Conservation (phyloP, 2,888 invertebrate genomes). For the Oxytorus armatus region DNA sequence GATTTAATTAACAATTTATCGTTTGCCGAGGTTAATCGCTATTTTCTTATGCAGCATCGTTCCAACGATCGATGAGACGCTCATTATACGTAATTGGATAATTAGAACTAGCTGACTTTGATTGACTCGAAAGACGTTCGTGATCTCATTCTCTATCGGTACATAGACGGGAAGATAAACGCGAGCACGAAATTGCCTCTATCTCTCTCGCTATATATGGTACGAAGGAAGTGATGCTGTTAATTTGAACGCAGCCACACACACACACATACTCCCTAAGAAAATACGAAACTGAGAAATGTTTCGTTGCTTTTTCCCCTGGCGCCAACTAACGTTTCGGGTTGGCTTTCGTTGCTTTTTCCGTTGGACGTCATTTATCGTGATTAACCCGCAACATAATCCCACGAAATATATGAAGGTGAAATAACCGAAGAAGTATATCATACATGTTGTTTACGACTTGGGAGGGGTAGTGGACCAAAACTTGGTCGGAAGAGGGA, state of each 20-base stretch:
- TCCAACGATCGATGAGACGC: slow-evolving; percentile 55
- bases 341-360: slow-evolving; percentile 58
- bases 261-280: not conserved
- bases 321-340: slow-evolving; percentile 58
- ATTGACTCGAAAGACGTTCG: slow-evolving; percentile 32
- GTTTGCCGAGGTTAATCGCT: slow-evolving; percentile 34
- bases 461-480: not conserved
- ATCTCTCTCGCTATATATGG: not conserved
- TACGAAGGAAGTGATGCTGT: slow-evolving; percentile 23
- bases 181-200: slow-evolving; percentile 1
- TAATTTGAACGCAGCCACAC: slow-evolving; percentile 7
- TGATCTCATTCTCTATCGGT: slow-evolving; percentile 2
- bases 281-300: slow-evolving; percentile 42
- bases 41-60: slow-evolving; percentile 24
- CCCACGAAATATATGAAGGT: slow-evolving; percentile 62
- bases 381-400: slow-evolving; percentile 66
- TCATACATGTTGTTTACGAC: slow-evolving; percentile 29
- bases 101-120: slow-evolving; percentile 58
- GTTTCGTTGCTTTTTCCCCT: slow-evolving; percentile 47
- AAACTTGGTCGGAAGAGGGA: slow-evolving; percentile 42
- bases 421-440: slow-evolving; percentile 50
- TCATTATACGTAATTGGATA: slow-evolving; percentile 63
- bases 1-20: slow-evolving; percentile 63
- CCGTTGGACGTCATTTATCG: slow-evolving; percentile 64
- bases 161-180: slow-evolving; percentile 9